A percentile compares a stretch with the other conserved stretches of the same genome.
These are phyloP conservation scores for Limnephilus lunatus DNA, from an alignment of 2,888 invertebrate genomes.

Conservation along the genomic window DNA sequence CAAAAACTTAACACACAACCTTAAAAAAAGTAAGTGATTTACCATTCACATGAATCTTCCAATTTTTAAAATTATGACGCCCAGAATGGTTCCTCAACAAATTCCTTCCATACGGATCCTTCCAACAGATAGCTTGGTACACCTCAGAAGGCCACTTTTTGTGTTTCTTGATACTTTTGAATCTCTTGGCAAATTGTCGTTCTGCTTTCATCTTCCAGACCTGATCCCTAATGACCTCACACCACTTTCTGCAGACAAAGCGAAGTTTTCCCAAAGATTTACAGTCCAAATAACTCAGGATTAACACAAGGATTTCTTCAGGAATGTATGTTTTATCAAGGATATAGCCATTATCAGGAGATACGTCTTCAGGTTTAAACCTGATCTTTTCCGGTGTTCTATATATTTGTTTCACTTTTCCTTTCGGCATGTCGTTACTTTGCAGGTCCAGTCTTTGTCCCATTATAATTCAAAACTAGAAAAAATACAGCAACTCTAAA, in stretches of 20 bases:
- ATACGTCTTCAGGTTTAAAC: constrained; percentile 46
- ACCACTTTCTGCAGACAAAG: constrained; percentile 76
- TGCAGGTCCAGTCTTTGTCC: constrained; percentile 28
- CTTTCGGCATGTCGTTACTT: neutral
- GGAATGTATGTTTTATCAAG: constrained; percentile 72
- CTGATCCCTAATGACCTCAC: constrained; percentile 71
- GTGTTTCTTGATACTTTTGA: constrained; percentile 68
- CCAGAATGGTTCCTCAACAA: constrained; percentile 76
- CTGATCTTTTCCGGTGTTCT: constrained; percentile 25
- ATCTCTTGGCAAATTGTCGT: constrained; percentile 66
- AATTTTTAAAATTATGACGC: constrained; percentile 64
- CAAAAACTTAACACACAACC: neutral
- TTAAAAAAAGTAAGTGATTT: neutral
- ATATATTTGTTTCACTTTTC: neutral
- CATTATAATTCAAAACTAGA: constrained; percentile 16
- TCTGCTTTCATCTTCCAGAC: constrained; percentile 72
- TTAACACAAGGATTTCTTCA: constrained; percentile 73
- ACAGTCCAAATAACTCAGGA: constrained; percentile 71
- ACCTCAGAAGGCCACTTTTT: constrained; percentile 71
- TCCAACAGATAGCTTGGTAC: constrained; percentile 72
- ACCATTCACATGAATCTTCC: constrained; percentile 12
- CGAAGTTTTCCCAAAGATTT: constrained; percentile 71
- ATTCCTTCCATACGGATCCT: constrained; percentile 73
- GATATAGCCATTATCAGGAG: constrained; percentile 70
- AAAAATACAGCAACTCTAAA: neutral